These are phyloP conservation scores for Rattus norvegicus DNA, from an alignment of 2,113 vertebrate species.

Conservation along the genomic window GRCr8 NC_086019.1:98326001-98326500, in stretches of 20 bases:
- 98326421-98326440: background rate
- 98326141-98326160: no score
- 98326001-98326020: background rate
- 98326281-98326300: fast-evolving
- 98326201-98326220: background rate
- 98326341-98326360: fast-evolving
- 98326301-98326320: fast-evolving
- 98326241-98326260: background rate
- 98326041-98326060: background rate
- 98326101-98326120: background rate
- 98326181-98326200: background rate
- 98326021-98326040: no score
- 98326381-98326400: background rate
- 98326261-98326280: background rate
- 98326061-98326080: background rate
- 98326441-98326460: background rate
- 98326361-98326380: background rate
- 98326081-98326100: no score
- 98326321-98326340: fast-evolving
- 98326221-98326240: no score
- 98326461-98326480: background rate
- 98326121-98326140: background rate
- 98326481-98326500: fast-evolving
- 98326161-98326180: background rate
- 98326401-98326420: background rate